Percentiles rank a stretch among this genome's conserved stretches.
Evolutionary conservation across 2,888 invertebrate species (phyloP).

Genomic region (Synanthedon andrenaeformis): DNA sequence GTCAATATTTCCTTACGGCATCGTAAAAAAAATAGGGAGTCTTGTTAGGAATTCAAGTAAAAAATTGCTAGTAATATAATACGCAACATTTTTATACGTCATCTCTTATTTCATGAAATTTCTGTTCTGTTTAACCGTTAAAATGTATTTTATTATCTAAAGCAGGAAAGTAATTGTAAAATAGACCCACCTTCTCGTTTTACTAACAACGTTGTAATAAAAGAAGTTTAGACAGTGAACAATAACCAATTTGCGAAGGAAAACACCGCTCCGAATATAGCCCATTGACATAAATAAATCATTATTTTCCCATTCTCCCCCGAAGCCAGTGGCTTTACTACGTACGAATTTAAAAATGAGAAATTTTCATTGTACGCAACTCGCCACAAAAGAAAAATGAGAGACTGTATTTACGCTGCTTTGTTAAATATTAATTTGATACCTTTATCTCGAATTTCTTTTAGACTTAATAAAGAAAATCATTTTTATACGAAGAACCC

Average conservation of each 20-base stretch:
- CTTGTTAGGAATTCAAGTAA: too few relatives aligned
- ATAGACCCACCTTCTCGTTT: slow-evolving; percentile 50
- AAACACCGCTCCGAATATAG: slow-evolving; percentile 50
- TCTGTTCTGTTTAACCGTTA: slow-evolving; percentile 38
- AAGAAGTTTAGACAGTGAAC: slow-evolving; percentile 58
- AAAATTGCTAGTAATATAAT: too few relatives aligned
- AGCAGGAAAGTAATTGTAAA: slow-evolving; percentile 41
- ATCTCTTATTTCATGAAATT: slow-evolving; percentile 19
- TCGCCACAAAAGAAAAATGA: slow-evolving; percentile 63
- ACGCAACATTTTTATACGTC: too few relatives aligned
- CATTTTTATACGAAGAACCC: slow-evolving; percentile 1
- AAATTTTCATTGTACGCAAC: slow-evolving; percentile 57
- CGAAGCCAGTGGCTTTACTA: slow-evolving; percentile 20
- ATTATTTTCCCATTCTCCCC: slow-evolving; percentile 35
- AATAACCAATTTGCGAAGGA: slow-evolving; percentile 65
- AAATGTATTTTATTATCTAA: slow-evolving; percentile 47
- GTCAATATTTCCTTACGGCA: too few relatives aligned
- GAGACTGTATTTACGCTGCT: slow-evolving; percentile 44
- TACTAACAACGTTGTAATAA: slow-evolving; percentile 64
- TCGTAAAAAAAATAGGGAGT: too few relatives aligned
- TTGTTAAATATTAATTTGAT: slow-evolving; percentile 69
- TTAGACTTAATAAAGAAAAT: slow-evolving; percentile 15
- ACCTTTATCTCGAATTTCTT: slow-evolving; percentile 59
- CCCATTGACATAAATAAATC: slow-evolving; percentile 70
- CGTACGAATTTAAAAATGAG: slow-evolving; percentile 11